phyloP scores from a whole-genome alignment of 2,888 invertebrate species.

The Agonopterix arenella region DNA sequence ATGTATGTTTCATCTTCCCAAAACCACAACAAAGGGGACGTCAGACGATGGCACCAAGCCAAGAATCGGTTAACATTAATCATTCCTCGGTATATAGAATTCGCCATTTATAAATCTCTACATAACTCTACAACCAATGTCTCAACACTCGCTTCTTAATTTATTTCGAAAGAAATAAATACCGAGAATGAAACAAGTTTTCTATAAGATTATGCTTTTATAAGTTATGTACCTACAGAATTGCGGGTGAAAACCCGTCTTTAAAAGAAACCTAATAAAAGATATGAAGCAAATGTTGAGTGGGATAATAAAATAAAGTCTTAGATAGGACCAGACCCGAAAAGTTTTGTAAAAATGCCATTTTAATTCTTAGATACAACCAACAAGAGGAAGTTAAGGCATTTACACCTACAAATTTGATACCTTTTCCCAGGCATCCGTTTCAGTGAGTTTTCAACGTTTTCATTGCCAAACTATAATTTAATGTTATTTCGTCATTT shows the following conservation, averaged over 20 bases:
- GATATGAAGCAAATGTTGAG: constrained; percentile 1
- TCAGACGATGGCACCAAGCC: constrained; percentile 51
- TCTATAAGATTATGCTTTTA: background rate
- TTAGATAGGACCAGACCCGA: constrained; percentile 13
- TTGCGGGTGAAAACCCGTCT: constrained; percentile 19
- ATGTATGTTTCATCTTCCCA: constrained; percentile 26
- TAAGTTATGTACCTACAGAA: background rate
- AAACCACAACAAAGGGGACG: constrained; percentile 45
- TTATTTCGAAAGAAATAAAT: constrained; percentile 11
- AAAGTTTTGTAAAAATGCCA: constrained; percentile 1
- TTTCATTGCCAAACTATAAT: no score
- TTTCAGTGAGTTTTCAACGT: no score
- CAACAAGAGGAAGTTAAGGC: no score
- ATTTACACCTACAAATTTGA: no score
- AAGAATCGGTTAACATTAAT: constrained; percentile 50
- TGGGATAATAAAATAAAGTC: constrained; percentile 10
- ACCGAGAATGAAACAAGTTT: constrained; percentile 1
- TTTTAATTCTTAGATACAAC: no score
- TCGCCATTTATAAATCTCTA: constrained; percentile 42
- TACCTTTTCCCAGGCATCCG: no score
- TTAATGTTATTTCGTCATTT: no score
- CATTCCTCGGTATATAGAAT: constrained; percentile 45
- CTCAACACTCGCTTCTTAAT: constrained; percentile 13
- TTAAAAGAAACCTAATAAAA: constrained; percentile 15
- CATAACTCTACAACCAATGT: constrained; percentile 30